Conservation (phyloP, 2,888 invertebrate genomes). For the Brachypalpus laphriformis region DNA sequence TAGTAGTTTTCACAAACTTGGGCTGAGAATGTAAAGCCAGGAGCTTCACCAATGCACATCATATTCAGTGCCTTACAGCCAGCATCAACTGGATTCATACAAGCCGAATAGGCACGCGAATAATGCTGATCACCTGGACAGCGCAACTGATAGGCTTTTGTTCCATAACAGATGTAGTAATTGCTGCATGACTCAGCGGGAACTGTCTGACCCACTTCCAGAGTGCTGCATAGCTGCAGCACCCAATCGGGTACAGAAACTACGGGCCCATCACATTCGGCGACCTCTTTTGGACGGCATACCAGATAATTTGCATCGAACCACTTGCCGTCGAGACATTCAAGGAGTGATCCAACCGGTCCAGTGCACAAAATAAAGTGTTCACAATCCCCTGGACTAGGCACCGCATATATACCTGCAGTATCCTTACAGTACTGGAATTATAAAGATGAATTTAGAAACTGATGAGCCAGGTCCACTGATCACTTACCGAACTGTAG, state of each 20-base stretch:
- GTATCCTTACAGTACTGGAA: conserved; percentile 43
- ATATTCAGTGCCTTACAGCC: conserved; percentile 59
- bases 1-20: conserved; percentile 70
- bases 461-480: background rate
- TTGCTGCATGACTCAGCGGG: conserved; percentile 55
- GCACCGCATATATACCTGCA: conserved; percentile 3
- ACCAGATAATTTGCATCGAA: background rate
- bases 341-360: background rate
- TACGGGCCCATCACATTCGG: conserved; percentile 1
- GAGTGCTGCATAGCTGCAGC: background rate
- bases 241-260: conserved; percentile 35
- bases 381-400: conserved; percentile 34
- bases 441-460: background rate
- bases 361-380: conserved; percentile 51
- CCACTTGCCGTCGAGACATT: conserved; percentile 1
- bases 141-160: conserved; percentile 20
- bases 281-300: background rate
- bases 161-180: conserved; percentile 72
- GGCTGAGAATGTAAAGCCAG: conserved; percentile 60
- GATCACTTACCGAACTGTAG: conserved; percentile 25
- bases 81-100: conserved; percentile 66
- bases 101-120: conserved; percentile 68
- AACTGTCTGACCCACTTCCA: conserved; percentile 21
- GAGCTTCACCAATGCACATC: conserved; percentile 64
- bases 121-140: conserved; percentile 74